Evolutionary conservation across 1,140 invertebrate species (phyloP), one percentile per base, ranked within the genome.

Genomic region (Hylaeus volcanicus): DNA sequence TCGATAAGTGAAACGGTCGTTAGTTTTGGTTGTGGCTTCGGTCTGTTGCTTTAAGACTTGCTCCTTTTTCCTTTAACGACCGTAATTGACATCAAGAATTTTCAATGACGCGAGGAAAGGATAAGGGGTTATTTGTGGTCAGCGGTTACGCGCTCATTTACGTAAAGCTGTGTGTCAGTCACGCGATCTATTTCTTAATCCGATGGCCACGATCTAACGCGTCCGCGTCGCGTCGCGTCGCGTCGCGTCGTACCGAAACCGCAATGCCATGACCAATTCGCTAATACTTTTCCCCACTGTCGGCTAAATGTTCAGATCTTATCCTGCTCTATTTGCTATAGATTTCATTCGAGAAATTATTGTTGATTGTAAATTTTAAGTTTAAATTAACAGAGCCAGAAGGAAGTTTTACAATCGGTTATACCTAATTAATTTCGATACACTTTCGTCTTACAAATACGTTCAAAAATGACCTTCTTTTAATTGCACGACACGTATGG

Each of bases 141-240:
- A 64, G 77, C 51, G 77, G 58, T 79, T 79, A 55, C 66, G 48
- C 66, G 58, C 58, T 79, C 60, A 64, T 79, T 79, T 79, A 73
- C 70, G 48, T 61, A 15, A 39, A 73, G 51, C 48, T 65, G 77
- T 12, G 56, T 45, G 51, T 37, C 51, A 73, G 77, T 79, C 77
- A 79, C 77, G 77, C 77, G 77, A 79, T 73, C 60, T 64, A 8
- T 48, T 45, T 14, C 41, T 55, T 79, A 73, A 73, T 79, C 14
- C 14, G 65, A 70, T 48, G 45, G 45, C 45, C 45, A 48, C 45
- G 45, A 48, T 48, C 45, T 48, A 48, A 48, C 8, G 8, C 45
- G 8, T 48, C 8, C 26, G 26, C 26, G 26, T 26, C 26, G 26
- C 26, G 26, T 26, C 26, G 26, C 26, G 26, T 26, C 26, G 26